Percentiles rank a stretch among this genome's conserved stretches.
Conservation (phyloP, 1,140 invertebrate species). For the Drosophila sucinea region DNA sequence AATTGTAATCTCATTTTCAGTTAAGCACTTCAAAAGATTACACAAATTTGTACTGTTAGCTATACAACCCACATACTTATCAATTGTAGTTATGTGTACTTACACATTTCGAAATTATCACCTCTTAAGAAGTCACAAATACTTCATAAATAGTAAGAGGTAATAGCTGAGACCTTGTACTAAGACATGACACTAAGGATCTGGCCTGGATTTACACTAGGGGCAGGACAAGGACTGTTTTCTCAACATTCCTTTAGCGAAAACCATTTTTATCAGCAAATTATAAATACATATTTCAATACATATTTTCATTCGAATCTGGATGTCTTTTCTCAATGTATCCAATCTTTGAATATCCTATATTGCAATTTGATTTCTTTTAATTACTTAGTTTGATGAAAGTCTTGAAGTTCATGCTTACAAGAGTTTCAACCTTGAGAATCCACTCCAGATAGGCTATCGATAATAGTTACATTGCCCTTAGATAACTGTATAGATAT, state of each 20-base stretch:
- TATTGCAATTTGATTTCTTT: too few relatives aligned
- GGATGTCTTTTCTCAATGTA: too few relatives aligned
- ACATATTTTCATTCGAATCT: too few relatives aligned
- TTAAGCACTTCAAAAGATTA: background rate
- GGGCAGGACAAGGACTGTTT: too few relatives aligned
- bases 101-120: background rate
- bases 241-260: too few relatives aligned
- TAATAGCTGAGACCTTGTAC: background rate
- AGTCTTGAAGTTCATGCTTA: background rate
- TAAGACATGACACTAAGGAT: background rate
- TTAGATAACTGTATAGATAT: background rate
- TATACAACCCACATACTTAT: too few relatives aligned
- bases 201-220: background rate
- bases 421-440: background rate
- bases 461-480: background rate
- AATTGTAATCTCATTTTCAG: background rate
- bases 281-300: too few relatives aligned
- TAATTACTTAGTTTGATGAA: background rate
- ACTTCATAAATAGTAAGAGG: background rate
- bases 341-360: too few relatives aligned
- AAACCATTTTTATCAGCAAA: too few relatives aligned
- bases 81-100: background rate
- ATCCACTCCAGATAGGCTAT: background rate
- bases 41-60: background rate
- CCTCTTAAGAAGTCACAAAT: background rate